phyloP scores from a whole-genome alignment of 2,797 vertebrate species.

The Notoglanidium macrostoma region DNA sequence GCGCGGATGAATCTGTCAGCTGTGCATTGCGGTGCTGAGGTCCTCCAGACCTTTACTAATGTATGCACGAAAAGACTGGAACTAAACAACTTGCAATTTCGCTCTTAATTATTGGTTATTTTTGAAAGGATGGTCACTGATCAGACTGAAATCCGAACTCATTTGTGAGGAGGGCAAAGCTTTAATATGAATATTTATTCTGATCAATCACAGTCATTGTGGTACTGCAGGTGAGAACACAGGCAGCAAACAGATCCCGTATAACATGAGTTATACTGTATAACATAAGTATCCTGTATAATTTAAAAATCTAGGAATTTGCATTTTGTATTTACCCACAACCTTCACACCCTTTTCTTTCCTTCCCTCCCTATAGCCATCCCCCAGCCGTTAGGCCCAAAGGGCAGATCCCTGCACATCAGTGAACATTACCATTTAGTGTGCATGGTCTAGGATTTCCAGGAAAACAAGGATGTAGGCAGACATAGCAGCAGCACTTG shows the following conservation, averaged over 20 bases:
- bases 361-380: slow-evolving; percentile 3
- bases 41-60: slow-evolving; percentile 78
- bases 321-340: background rate
- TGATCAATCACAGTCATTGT: background rate
- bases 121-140: background rate
- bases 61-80: slow-evolving; percentile 63
- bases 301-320: background rate
- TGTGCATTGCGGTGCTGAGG: slow-evolving; percentile 76
- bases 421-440: slow-evolving; percentile 16
- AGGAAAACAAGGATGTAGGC: slow-evolving; percentile 53
- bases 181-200: background rate
- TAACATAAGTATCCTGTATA: background rate
- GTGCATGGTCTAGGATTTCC: slow-evolving; percentile 24
- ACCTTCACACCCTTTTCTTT: background rate
- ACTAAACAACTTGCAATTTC: slow-evolving; percentile 43
- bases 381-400: slow-evolving; percentile 45
- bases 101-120: background rate
- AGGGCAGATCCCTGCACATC: slow-evolving; percentile 30
- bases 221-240: slow-evolving; percentile 10
- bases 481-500: slow-evolving; percentile 64
- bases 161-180: background rate
- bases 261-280: background rate
- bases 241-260: background rate
- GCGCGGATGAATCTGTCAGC: slow-evolving; percentile 77
- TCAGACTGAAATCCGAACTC: background rate